Percentiles rank a stretch among this genome's conserved stretches.
phyloP scores from a whole-genome alignment of 1,140 invertebrate species.

The Elymnias hypermnestra region DNA sequence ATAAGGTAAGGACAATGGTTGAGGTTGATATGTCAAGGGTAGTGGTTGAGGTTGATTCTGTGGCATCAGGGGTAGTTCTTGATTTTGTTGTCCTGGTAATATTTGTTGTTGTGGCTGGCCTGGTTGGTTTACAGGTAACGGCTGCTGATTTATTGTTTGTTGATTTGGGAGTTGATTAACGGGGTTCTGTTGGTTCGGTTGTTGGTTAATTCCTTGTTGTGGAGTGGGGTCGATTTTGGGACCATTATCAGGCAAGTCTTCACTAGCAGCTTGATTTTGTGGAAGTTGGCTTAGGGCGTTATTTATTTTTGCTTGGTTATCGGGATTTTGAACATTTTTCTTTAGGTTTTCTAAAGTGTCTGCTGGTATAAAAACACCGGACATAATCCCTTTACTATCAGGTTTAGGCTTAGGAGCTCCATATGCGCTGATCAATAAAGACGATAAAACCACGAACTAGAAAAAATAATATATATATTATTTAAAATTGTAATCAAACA shows the following conservation, averaged over 20 bases:
- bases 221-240: background rate
- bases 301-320: background rate
- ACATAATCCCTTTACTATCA: conserved; percentile 24
- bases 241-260: background rate
- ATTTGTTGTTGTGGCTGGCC: background rate
- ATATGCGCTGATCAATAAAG: conserved; percentile 4
- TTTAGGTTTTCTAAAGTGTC: conserved; percentile 30
- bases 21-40: no score
- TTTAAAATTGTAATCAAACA: no score
- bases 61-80: no score
- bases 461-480: no score
- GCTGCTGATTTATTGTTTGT: conserved; percentile 5
- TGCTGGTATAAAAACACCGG: conserved; percentile 31
- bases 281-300: background rate
- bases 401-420: conserved; percentile 8
- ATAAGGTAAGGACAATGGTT: no score
- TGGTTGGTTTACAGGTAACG: conserved; percentile 6
- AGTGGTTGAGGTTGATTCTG: no score
- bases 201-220: no score
- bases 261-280: no score
- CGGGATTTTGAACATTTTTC: background rate
- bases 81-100: conserved; percentile 4
- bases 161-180: no score
- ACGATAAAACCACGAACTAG: conserved; percentile 1
- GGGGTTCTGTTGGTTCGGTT: conserved; percentile 12